A percentile compares a stretch with the other conserved stretches of the same genome.
Conservation (phyloP, 2,797 vertebrate genomes). For the Momotus momota region DNA sequence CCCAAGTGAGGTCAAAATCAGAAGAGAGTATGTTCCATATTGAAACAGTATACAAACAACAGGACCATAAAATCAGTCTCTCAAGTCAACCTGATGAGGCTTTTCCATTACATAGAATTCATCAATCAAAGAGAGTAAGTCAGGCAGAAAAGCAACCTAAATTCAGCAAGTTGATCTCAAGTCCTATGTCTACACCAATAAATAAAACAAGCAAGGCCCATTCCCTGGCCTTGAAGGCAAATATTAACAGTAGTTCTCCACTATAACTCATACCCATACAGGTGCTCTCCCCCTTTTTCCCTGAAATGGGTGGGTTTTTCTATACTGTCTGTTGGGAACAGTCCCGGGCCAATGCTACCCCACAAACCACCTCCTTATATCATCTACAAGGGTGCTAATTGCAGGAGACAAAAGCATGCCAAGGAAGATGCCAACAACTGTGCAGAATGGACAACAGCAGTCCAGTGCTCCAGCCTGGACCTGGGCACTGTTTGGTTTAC, state of each 20-base stretch:
- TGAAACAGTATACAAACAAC: fast-evolving
- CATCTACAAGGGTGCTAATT: background rate
- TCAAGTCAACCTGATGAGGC: background rate
- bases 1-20: background rate
- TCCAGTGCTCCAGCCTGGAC: background rate
- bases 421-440: background rate
- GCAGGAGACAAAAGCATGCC: background rate
- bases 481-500: background rate
- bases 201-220: background rate
- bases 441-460: background rate
- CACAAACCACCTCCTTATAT: background rate
- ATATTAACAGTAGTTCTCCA: background rate
- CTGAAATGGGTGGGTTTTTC: background rate
- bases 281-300: background rate
- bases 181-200: background rate
- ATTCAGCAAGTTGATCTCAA: background rate
- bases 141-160: background rate
- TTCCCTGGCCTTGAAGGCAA: background rate
- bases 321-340: background rate
- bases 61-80: background rate
- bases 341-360: background rate
- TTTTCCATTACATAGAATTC: background rate
- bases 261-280: background rate
- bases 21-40: background rate
- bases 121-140: background rate